Base-by-base conservation (phyloP, 2,113 vertebrate species). In the Accipiter virgatus region DNA sequence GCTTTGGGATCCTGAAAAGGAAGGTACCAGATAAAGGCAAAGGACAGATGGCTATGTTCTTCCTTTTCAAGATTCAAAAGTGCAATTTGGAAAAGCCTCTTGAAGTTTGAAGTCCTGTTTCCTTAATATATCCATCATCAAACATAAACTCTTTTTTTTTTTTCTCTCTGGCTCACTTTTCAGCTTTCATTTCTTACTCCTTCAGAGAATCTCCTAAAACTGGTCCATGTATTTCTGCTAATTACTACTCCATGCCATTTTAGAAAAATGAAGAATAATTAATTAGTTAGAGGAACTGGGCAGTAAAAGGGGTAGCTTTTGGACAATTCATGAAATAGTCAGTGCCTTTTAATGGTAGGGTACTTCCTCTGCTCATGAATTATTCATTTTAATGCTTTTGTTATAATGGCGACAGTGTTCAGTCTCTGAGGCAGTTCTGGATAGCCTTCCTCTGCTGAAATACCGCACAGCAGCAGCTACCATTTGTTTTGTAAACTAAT, bases 381-480 rank as follows among this genome's bases (percentile, higher is more conserved):
- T 97, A 97, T 97, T 98, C 96, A 97, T 98, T 97, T 97, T 94
- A 87, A 94, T 96, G 95, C 94, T 94, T 98, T 98, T 96, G 94
- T 98, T 98, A 98, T 95, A 98, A 97, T 98, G 92, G 96, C 58
- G 72, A 93, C 95, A 97, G 97, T 97, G 97, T 98, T 98, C 61
- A 26, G 71, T 83, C 82, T 97, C 70, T 20, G 88, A 97, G 92
- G 85, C 90, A 80, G 93, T 95, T 97, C 96, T 98, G 96, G 96
- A 95, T 86, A 95, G 92, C 78, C 81, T 97, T 97, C 92, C 93
- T 97, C 97, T 97, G 91, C 94, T 95, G 95, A 96, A 98, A 94
- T 87, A 80, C 91, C 47, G 29, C 93, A 85, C 92, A 94, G 93
- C 93, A 97, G 94, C 93, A 95, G 88, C 84, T 94, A 81, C 92